Base-by-base conservation (phyloP, 2,797 vertebrate genomes). In the Decapterus maruadsi region DNA sequence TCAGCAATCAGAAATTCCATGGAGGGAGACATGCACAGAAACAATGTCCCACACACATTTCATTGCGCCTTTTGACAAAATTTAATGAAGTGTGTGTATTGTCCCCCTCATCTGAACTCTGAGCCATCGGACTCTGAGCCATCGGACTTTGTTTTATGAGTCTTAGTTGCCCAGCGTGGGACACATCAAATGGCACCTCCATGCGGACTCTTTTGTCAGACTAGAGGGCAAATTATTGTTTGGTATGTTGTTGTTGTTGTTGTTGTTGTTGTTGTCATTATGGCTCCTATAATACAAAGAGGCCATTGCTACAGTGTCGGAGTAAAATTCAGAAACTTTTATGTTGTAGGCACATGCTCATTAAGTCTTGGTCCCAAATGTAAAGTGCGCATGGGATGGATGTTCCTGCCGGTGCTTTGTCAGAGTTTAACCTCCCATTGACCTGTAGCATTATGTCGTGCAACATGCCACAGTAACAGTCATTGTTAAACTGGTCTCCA, bases 81-180 rank as follows among this genome's bases (percentile, higher is more conserved):
- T 94, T 92, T 96, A 97, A 93, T 96, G 96, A 97, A 96, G 95
- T 97, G 96, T 96, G 94, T 92, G 92, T 90, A 92, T 92, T 93
- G 94, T 95, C 93, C 93, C 89, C 90, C 90, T 92, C 90, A 85
- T 94, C 87, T 92, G 95, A 95, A 95, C 94, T 88, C 94, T 77
- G 89, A 93, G 89, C 92, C 91, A 91, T 94, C 79, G 92, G 92
- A 94, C 94, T 88, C 94, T 77, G 89, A 93, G 89, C 92, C 91
- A 91, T 94, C 79, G 92, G 93, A 95, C 90, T 91, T 94, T 92
- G 92, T 94, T 95, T 95, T 85, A 92, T 86, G 93, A 93, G 94
- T 90, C 90, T 89, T 90, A 88, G 90, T 88, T 92, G 87, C 93
- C 90, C 94, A 93, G 94, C 92, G 86, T 95, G 95, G 95, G 95